Evolutionary conservation across 2,888 invertebrate species (phyloP).

Genomic region (Poecilobothrus nobilitatus): DNA sequence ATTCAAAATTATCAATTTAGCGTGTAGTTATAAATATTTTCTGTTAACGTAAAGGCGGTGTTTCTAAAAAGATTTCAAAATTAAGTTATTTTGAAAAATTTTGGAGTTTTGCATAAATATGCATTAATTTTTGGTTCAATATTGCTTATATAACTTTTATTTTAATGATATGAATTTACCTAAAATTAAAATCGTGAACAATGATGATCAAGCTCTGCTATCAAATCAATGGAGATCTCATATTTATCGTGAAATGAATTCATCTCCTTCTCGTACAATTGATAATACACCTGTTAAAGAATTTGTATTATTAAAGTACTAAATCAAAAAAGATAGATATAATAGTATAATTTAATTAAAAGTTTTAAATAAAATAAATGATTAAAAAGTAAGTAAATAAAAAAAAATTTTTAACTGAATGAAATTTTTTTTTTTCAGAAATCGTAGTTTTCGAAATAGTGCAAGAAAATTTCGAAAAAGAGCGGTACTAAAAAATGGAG

Average conservation of each 20-base stretch:
- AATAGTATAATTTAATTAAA: too few relatives aligned
- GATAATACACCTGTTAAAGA: constrained; percentile 21
- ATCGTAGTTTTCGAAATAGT: constrained; percentile 58
- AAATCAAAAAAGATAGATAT: background rate
- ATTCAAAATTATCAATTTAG: too few relatives aligned
- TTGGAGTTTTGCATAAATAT: too few relatives aligned
- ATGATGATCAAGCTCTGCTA: constrained; percentile 22
- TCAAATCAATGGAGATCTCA: constrained; percentile 17
- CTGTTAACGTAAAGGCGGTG: too few relatives aligned
- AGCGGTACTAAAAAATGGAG: constrained; percentile 90
- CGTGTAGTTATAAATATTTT: too few relatives aligned
- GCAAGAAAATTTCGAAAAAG: constrained; percentile 66
- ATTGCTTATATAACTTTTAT: too few relatives aligned
- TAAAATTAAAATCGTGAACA: constrained; percentile 17
- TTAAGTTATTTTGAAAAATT: too few relatives aligned
- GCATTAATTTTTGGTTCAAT: too few relatives aligned
- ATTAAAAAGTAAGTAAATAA: too few relatives aligned
- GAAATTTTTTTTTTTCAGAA: constrained; percentile 46
- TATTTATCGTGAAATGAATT: constrained; percentile 8
- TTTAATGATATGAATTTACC: constrained; percentile 19
- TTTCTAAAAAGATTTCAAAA: too few relatives aligned
- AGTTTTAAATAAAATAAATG: too few relatives aligned
- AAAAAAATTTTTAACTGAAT: too few relatives aligned
- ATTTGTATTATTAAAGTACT: constrained; percentile 12
- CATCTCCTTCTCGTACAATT: constrained; percentile 18